phyloP scores from a whole-genome alignment of 2,888 invertebrate genomes.

The Entomobrya multifasciata region DNA sequence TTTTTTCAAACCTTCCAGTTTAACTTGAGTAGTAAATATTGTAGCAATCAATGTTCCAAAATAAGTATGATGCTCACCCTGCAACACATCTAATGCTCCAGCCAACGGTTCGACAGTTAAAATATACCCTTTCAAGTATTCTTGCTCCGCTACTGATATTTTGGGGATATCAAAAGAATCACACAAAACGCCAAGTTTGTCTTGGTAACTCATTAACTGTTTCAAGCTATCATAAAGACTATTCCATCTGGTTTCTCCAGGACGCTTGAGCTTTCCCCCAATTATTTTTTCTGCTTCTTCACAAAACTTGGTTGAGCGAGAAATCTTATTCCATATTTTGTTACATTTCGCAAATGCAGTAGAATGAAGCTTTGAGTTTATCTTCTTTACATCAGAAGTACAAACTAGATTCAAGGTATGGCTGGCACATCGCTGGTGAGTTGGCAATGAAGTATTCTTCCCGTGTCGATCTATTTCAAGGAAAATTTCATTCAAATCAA shows the following conservation, averaged over 20 bases:
- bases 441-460: not conserved
- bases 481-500: too few species aligned
- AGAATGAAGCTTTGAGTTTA: not conserved
- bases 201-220: not conserved
- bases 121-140: slow-evolving; percentile 19
- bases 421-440: slow-evolving; percentile 38
- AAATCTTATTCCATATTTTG: slow-evolving; percentile 27
- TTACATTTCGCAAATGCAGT: slow-evolving; percentile 11
- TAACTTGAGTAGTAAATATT: not conserved
- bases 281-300: slow-evolving; percentile 13
- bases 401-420: slow-evolving; percentile 44
- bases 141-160: not conserved
- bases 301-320: not conserved
- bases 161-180: not conserved
- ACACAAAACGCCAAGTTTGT: not conserved
- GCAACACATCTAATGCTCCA: slow-evolving; percentile 16
- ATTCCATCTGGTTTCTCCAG: slow-evolving; percentile 40
- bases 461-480: too few species aligned
- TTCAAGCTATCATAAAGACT: not conserved
- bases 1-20: not conserved
- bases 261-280: slow-evolving; percentile 5
- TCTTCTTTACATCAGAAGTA: not conserved
- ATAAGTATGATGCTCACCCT: slow-evolving; percentile 32
- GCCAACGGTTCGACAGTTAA: not conserved
- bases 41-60: slow-evolving; percentile 8